Base-by-base conservation (phyloP, 2,113 vertebrate species). In the Melanocharis versteri region DNA sequence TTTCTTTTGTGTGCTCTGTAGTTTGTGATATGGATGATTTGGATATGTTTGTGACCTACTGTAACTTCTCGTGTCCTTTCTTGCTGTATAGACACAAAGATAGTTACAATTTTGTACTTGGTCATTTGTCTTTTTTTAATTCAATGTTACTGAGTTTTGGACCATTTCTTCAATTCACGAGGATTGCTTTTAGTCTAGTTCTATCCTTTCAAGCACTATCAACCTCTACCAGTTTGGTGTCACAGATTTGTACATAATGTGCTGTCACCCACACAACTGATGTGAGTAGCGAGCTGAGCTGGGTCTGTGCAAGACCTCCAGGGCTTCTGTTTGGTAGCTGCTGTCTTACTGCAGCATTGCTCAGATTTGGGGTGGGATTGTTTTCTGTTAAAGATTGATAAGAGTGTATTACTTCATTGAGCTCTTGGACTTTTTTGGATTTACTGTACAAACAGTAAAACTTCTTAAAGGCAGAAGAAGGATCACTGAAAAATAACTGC, bases 101-200 rank as follows among this genome's bases (percentile, higher is more conserved):
- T 42, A 65, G 47, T 73, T 89, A 75, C 28, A 47, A 9, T 51
- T 92, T 78, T 87, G 60, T 94, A 89, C 45, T 78, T 91, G 57
- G 79, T 87, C 56, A 47, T 94, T 93, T 95, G 93, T 92, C 65
- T 31, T 57, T 75, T 88, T 87, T 86, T 54, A 70, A 60, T 84
- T 69, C 15, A 9, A 0, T 75, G 48, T 91, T 92, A 81, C 1
- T 79, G 80, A 82, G 57, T 89, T 91, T 94, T 78, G 77, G 44
- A 95, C 28, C 37, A 42, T 84, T 92, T 91, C 31, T 91, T 86
- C 69, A 72, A 3, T 84, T 87, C n/a, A 39, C 9, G 3, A 78
- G 48, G 77, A 87, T 60, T 0, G 0, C 35, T 92, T 93, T 64
- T 88, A 90, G 65, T 83, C 56, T 62, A 13, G n/a, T 75, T 77